phyloP scores from a whole-genome alignment of 2,797 vertebrate genomes.

The Remorina albescens region DNA sequence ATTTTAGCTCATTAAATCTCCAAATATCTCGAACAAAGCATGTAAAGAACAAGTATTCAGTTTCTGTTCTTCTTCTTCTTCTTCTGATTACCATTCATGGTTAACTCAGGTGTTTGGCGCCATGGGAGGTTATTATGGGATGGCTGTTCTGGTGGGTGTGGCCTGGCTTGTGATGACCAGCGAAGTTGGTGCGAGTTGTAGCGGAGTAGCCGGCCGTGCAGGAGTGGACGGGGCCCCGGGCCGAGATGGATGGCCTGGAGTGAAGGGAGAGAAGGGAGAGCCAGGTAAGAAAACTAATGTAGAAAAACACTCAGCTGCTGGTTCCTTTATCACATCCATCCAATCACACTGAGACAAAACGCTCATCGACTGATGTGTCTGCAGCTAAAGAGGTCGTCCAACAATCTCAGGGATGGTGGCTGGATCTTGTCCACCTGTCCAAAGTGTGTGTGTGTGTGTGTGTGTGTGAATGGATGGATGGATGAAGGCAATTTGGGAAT shows the following conservation, averaged over 20 bases:
- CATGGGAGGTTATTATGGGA: constrained; percentile 55
- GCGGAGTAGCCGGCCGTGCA: neutral
- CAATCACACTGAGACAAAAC: no score
- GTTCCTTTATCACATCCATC: no score
- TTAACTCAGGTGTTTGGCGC: constrained; percentile 27
- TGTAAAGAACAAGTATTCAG: neutral
- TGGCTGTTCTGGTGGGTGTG: constrained; percentile 40
- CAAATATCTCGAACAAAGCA: no score
- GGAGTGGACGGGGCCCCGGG: constrained; percentile 51
- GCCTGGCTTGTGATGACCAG: constrained; percentile 13
- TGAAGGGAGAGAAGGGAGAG: constrained; percentile 73
- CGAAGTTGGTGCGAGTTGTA: constrained; percentile 38
- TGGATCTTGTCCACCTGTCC: no score
- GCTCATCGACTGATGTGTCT: no score
- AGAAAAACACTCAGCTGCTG: no score
- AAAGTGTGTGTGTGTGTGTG: no score
- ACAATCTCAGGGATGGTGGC: no score
- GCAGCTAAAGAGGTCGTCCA: no score
- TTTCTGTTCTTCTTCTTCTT: neutral
- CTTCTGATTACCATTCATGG: neutral
- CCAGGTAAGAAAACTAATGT: constrained; percentile 52
- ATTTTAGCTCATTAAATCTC: neutral
- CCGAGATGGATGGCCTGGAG: constrained; percentile 57
- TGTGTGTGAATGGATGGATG: no score
- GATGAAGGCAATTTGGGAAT: no score